Base-by-base conservation (phyloP, 2,888 invertebrate species). In the Campaea margaritaria region DNA sequence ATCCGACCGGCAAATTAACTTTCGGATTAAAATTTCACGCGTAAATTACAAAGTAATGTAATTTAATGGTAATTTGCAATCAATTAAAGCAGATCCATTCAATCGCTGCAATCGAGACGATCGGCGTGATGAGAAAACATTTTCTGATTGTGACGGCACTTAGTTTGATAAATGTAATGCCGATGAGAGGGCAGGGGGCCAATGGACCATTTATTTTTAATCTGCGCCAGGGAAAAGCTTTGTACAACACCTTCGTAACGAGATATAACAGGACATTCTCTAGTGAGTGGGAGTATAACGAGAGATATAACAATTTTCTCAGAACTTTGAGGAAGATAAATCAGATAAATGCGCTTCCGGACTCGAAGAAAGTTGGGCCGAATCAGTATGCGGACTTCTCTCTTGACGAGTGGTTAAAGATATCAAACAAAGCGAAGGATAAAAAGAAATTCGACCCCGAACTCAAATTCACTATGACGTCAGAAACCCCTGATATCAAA, bases 321-420 rank as follows among this genome's bases (percentile, higher is more conserved):
- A 44, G 71, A 43, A 86, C 87, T 28, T 65, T 89, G 38, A 73
- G 67, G 39, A 71, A 56, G 31, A 74, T 88, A 52, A 88, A 88
- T 62, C 36, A 46, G 12, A 79, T 82, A 16, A 89, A 88, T 69
- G 62, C 75, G 0, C 46, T 64, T 16, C 43, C 72, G 1, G 63
- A 67, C 4, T 57, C 66, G 1, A 51, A 63, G 4, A 84, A 81
- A 72, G 79, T 88, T 36, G 67, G 64, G 1, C 75, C 75, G 0
- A 83, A 87, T 74, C 65, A 77, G 45, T 76, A 74, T 47, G 87
- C 86, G 0, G 89, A 89, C 58, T 70, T 74, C 44, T 74, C 79
- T 9, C 64, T 73, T 3, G 65, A 65, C 1, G 84, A 84, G 36
- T 73, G 58, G 53, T 38, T 36, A 2, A 61, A 59, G 14, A n/a